Evolutionary conservation across 2,113 vertebrate species (phyloP).

Genomic region (Cyprinus carpio): DNA sequence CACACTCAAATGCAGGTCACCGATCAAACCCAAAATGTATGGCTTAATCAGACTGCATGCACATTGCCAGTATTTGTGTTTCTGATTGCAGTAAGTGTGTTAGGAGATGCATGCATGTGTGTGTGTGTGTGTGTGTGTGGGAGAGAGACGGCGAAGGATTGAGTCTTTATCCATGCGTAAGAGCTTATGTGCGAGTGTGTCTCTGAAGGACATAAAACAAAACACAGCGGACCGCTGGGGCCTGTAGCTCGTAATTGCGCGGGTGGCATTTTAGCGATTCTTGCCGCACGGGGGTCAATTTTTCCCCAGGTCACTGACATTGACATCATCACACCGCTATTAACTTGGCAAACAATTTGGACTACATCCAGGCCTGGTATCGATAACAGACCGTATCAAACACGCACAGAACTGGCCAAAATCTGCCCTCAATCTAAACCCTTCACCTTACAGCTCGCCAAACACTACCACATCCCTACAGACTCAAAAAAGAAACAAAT

Average conservation of each 20-base stretch:
- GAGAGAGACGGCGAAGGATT: not conserved
- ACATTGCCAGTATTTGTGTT: conserved; percentile 14
- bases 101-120: conserved; percentile 7
- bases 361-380: conserved; percentile 60
- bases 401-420: conserved; percentile 54
- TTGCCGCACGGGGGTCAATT: conserved; percentile 75
- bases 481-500: conserved; percentile 29
- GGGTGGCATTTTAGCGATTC: conserved; percentile 79
- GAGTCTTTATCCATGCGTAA: conserved; percentile 37
- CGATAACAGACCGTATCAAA: conserved; percentile 66
- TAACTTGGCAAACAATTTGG: conserved; percentile 76
- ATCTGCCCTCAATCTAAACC: conserved; percentile 80
- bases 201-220: conserved; percentile 68
- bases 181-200: conserved; percentile 27
- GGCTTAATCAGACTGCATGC: conserved; percentile 2
- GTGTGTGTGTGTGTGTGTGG: conserved; percentile 15
- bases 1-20: conserved; percentile 63
- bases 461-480: conserved; percentile 21
- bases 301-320: conserved; percentile 80
- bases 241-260: conserved; percentile 69
- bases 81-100: conserved; percentile 25
- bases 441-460: conserved; percentile 66
- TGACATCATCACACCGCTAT: conserved; percentile 81
- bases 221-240: conserved; percentile 50
- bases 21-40: conserved; percentile 61